A percentile compares a stretch with the other conserved stretches of the same genome.
Evolutionary conservation across 1,140 invertebrate species (phyloP).

Genomic region (Neodiprion fabricii): DNA sequence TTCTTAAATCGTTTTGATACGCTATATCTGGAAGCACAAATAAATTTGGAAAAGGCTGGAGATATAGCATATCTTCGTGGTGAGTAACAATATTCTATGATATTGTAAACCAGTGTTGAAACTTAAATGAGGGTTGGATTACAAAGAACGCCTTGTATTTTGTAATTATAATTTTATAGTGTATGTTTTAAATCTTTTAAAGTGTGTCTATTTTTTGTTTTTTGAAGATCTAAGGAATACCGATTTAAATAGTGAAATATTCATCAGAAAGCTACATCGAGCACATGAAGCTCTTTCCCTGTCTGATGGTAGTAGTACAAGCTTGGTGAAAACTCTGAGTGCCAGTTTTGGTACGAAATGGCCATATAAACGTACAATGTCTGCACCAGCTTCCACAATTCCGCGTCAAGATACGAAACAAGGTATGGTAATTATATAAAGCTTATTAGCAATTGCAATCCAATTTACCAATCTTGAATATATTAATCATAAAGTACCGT

Average conservation of each 20-base stretch:
- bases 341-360: conserved; percentile 92
- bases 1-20: conserved; percentile 97
- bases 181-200: conserved; percentile 15
- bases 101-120: not conserved
- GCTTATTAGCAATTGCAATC: not conserved
- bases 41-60: conserved; percentile 82
- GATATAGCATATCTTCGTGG: conserved; percentile 85
- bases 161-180: not conserved
- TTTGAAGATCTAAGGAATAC: conserved; percentile 85
- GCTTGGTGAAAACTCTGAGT: conserved; percentile 81
- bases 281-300: conserved; percentile 88
- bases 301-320: conserved; percentile 66
- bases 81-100: conserved; percentile 49
- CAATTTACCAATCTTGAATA: no score
- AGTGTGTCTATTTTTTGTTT: conserved; percentile 28
- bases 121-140: no score
- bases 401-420: conserved; percentile 77
- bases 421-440: conserved; percentile 61
- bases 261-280: conserved; percentile 86
- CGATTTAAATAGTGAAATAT: conserved; percentile 87
- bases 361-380: conserved; percentile 94
- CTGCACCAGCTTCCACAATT: conserved; percentile 84
- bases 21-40: conserved; percentile 93
- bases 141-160: no score
- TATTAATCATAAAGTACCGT: no score